Conservation (phyloP, 2,797 vertebrate species). For the Enteromius fasciolatus region DNA sequence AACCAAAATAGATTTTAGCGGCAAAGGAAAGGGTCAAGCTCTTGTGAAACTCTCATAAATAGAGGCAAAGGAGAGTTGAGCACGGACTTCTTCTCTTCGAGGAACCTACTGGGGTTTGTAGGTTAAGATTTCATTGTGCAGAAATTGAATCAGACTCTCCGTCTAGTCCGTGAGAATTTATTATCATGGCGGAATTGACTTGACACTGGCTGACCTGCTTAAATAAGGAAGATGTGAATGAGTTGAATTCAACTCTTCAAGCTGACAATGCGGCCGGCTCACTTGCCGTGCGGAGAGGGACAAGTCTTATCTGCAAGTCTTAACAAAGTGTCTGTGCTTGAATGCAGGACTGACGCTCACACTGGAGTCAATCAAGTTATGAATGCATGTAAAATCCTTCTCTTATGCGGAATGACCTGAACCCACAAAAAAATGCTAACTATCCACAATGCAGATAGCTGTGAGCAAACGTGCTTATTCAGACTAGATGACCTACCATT, state of each 20-base stretch:
- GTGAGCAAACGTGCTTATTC: conserved; percentile 38
- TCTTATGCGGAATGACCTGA: conserved; percentile 2
- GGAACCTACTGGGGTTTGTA: conserved; percentile 41
- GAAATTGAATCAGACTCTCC: conserved; percentile 57
- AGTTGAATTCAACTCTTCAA: conserved; percentile 55
- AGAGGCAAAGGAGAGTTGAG: conserved; percentile 44
- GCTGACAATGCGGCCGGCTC: conserved; percentile 49
- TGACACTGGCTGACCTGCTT: conserved; percentile 61
- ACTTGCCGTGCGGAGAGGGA: conserved; percentile 17
- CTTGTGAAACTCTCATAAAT: conserved; percentile 42
- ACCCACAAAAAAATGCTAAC: not conserved
- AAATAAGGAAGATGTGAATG: conserved; percentile 60
- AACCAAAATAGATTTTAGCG: conserved; percentile 7
- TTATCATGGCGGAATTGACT: conserved; percentile 59
- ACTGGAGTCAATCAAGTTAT: conserved; percentile 21
- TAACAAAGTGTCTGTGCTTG: conserved; percentile 26
- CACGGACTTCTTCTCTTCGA: conserved; percentile 47
- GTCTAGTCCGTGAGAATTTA: conserved; percentile 56
- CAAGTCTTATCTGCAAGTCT: conserved; percentile 50
- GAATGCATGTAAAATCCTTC: conserved; percentile 18
- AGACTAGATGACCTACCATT: not conserved
- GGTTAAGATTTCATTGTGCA: conserved; percentile 59
- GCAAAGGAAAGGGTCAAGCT: conserved; percentile 32
- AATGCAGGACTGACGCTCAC: conserved; percentile 34
- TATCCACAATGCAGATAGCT: not conserved